These are phyloP conservation scores for Enteromius unitaeniatus DNA, from an alignment of 2,797 vertebrate genomes.

Conservation along the genomic window DNA sequence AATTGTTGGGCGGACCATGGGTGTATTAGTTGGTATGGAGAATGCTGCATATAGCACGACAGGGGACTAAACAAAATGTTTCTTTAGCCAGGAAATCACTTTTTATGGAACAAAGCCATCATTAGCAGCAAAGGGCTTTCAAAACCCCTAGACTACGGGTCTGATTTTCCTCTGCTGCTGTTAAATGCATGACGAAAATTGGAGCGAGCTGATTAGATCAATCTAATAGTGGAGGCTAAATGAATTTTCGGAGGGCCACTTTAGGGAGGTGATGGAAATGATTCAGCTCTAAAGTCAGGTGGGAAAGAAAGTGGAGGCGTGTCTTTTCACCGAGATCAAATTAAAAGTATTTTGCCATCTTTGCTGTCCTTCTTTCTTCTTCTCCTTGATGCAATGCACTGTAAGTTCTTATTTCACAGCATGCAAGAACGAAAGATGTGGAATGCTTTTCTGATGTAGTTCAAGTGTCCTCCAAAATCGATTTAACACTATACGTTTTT, in stretches of 20 bases:
- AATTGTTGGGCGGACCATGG: not conserved
- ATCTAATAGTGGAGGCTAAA: constrained; percentile 73
- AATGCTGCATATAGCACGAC: not conserved
- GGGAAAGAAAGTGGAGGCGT: constrained; percentile 65
- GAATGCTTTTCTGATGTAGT: constrained; percentile 63
- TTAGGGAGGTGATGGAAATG: constrained; percentile 71
- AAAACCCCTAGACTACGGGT: constrained; percentile 61
- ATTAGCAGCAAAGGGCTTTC: constrained; percentile 53
- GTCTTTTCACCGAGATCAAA: constrained; percentile 65
- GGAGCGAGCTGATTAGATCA: constrained; percentile 80
- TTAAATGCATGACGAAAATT: constrained; percentile 65
- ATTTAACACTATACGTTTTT: constrained; percentile 62
- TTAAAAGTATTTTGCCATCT: constrained; percentile 56
- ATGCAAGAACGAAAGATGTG: constrained; percentile 39
- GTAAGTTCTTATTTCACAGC: constrained; percentile 47
- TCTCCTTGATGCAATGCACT: constrained; percentile 37
- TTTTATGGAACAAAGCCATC: constrained; percentile 33
- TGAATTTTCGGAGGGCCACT: constrained; percentile 73
- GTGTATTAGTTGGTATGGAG: not conserved
- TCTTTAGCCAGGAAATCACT: constrained; percentile 29
- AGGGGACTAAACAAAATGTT: constrained; percentile 16
- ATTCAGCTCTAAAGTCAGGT: constrained; percentile 63
- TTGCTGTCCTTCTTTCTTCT: constrained; percentile 18
- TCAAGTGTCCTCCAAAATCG: constrained; percentile 42
- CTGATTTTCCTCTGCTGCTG: constrained; percentile 64